Base-by-base conservation (phyloP, 2,888 invertebrate species). In the Melipona beecheii region DNA sequence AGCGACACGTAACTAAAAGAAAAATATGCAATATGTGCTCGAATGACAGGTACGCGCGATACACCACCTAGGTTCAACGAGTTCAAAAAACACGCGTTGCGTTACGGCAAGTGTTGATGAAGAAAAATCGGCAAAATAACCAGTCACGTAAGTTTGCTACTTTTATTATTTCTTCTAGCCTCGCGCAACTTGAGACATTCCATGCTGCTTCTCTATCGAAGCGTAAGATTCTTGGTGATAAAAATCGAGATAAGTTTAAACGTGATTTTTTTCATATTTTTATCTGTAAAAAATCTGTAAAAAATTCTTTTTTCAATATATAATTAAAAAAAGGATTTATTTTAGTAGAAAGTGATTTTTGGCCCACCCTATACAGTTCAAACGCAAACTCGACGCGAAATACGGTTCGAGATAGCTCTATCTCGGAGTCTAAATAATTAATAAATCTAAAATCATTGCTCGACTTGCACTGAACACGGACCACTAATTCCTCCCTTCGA, bases 341-440 rank as follows among this genome's bases (percentile, higher is more conserved):
- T 36, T 36, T 5, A 36, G 36, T 36, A 36, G 36, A 9, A 9
- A 27, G 27, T 27, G 27, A 27, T 1, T 27, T 27, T 27, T 27
- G 27, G 27, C 27, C 27, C 27, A 27, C 36, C 36, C 36, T 36
- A 9, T 36, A 36, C 15, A 56, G 43, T 70, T 70, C 31, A 24
- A 70, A 56, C n/a, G 11, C 17, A 31, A 31, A n/a, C 17, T 15
- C 19, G 2, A 56, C 36, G 13, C 36, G 15, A 4, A 54, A 19
- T 17, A 56, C 54, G 2, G 36, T 17, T n/a, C 2, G n/a, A 70
- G 54, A 36, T 36, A 36, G 36, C 17, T n/a, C 56, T 43, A 56
- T 56, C 56, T n/a, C 43, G n/a, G 36, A 11, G 21, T 56, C 70
- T n/a, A 70, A 70, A 56, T 56, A 70, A 58, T 70, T 43, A 11